Evolutionary conservation across 2,888 invertebrate species (phyloP), one percentile per base, ranked within the genome.

Genomic region (Ariolimax columbianus): DNA sequence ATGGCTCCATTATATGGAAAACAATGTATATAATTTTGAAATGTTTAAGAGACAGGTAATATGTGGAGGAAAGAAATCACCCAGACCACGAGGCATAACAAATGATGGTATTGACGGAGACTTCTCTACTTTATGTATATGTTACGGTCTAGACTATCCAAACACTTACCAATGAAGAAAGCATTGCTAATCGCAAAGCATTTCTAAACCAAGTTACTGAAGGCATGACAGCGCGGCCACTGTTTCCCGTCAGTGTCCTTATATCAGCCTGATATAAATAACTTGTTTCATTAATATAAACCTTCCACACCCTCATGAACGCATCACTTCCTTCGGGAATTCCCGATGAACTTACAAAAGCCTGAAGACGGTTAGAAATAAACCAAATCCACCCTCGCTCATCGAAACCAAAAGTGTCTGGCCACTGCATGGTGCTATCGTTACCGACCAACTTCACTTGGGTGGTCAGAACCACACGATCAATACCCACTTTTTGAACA

Each of bases 331-430:
- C 59, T 2, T 68, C 77, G 0, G 77, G 30, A 36, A 87, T 80
- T 47, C 86, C 86, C 0, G 33, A 9, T 26, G 86, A 82, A 51
- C 87, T 72, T 9, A 88, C 63, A 78, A 88, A 91, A 19, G 84
- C 85, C 26, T 88, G 88, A 26, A 91, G 84, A 33, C 90, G 88
- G 77, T 91, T 91, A 9, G 91, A 89, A 17, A 90, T 89, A 80
- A 91, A 89, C 91, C 91, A 92, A 33, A 92, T 86, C 78, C 89
- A 88, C 4, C 91, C 91, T 3, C 36, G 38, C 40, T 87, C 85
- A 72, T 89, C 89, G 36, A 91, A 87, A 6, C 88, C 89, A 11
- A 91, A 88, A 2, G 91, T 89, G 82, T 92, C 91, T 19, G 90
- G 88, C 91, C 91, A 92, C 43, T 89, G 89, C 89, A 91, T 90